Percentiles rank a stretch among this genome's conserved stretches.
These are phyloP conservation scores for Aphrocallistes beatrix DNA, from an alignment of 37 sponge, comb jelly and placozoan species.

Conservation along the genomic window DNA sequence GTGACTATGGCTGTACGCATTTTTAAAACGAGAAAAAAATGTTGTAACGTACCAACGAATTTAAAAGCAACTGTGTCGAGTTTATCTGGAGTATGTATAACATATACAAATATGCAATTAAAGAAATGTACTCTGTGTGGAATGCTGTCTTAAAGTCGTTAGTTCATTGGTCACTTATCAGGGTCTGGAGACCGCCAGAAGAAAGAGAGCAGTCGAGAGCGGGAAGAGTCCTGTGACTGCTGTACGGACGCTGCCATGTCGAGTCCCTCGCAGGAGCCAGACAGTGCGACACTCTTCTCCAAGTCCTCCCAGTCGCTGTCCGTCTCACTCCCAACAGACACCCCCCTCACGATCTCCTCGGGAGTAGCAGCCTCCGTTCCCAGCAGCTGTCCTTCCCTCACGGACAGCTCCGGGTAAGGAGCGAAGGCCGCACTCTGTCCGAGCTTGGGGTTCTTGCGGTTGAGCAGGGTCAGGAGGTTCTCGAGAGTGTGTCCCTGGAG, in stretches of 20 bases:
- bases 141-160: neutral
- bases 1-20: no score
- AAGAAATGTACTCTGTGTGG: neutral
- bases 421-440: neutral
- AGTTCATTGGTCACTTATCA: neutral
- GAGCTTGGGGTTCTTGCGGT: neutral
- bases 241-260: neutral
- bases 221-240: neutral
- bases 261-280: neutral
- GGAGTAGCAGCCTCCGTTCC: neutral
- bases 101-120: conserved; percentile 1
- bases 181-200: neutral
- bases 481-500: neutral
- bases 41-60: no score
- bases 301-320: conserved; percentile 15
- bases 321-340: neutral
- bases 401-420: neutral
- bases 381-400: neutral
- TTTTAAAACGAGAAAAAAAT: no score
- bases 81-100: no score
- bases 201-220: neutral
- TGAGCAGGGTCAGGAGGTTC: conserved; percentile 2
- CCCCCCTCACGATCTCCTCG: neutral
- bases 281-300: neutral
- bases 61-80: no score